Evolutionary conservation across 2,797 vertebrate species (phyloP).

Genomic region (Rhinichthys osculus): DNA sequence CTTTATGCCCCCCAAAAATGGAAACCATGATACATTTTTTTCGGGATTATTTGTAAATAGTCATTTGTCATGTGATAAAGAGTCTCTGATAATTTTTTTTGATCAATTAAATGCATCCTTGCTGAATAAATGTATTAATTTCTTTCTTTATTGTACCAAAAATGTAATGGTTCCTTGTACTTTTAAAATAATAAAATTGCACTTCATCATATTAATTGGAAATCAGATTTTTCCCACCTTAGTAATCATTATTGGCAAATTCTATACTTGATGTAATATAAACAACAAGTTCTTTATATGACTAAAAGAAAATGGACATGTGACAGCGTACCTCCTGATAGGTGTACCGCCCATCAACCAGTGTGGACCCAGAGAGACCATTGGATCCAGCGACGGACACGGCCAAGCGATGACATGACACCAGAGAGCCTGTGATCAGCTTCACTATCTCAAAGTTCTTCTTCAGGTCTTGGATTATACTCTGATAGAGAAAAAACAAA

Average conservation of each 20-base stretch:
- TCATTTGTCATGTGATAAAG: no score
- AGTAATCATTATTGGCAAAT: not conserved
- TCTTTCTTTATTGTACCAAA: no score
- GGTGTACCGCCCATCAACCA: slow-evolving; percentile 95
- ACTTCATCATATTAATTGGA: not conserved
- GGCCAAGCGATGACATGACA: slow-evolving; percentile 94
- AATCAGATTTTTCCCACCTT: not conserved
- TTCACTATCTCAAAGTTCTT: slow-evolving; percentile 99
- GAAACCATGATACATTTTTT: no score
- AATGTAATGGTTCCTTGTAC: not conserved
- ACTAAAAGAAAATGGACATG: not conserved
- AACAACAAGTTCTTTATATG: not conserved
- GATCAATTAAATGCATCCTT: no score
- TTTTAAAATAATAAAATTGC: not conserved
- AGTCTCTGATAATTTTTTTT: no score
- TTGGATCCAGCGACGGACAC: slow-evolving; percentile 86
- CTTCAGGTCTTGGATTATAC: slow-evolving; percentile 99
- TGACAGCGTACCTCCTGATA: slow-evolving; percentile 89
- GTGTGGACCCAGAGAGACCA: slow-evolving; percentile 85
- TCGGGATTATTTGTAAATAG: no score
- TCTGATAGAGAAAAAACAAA: slow-evolving; percentile 73
- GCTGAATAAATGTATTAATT: no score
- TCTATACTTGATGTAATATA: not conserved
- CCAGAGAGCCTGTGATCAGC: slow-evolving; percentile 93
- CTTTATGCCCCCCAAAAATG: no score